Base-by-base conservation (phyloP, 1,140 invertebrate species). In the Diabrotica virgifera region DNA sequence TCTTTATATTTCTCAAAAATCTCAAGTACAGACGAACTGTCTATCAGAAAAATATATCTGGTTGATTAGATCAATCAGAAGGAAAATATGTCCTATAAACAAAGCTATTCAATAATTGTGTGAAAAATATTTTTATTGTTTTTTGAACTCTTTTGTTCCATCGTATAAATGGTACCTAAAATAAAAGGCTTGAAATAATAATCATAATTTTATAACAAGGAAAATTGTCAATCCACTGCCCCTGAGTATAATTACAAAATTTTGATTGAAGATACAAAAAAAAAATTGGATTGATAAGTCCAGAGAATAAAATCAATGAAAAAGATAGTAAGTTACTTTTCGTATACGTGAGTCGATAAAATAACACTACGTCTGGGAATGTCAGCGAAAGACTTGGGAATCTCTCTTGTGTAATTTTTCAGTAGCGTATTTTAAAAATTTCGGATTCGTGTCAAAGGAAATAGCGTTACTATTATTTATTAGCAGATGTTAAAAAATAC, bases 301-400 rank as follows among this genome's bases (percentile, higher is more conserved):
- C 52, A 55, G 53, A 53, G 52, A 35, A 55, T 63, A 54, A 55
- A 12, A 54, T 40, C 61, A 38, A 55, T 55, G 55, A 63, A 52
- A 63, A 63, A 35, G 40, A 61, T 50, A 52, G 61, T 63, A 63
- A 59, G 63, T 52, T 36, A 64, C 56, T 52, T 64, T 64, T 64
- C 56, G 62, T 59, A 64, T 57, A 64, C 59, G 63, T 64, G 50
- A 64, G 59, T 64, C 63, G 57, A 64, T 64, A 64, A 64, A 55
- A 64, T 64, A 58, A 64, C 57, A 64, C 57, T 35, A 50, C 36
- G 63, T 64, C 63, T 64, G 63, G 38, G 63, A 64, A 64, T 64
- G 63, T 59, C 56, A 51, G 37, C 4, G 24, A 59, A 64, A 37
- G 59, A 61, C 59, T 61, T 51, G 12, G 50, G 51, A 52, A n/a